Base-by-base conservation (phyloP, 2,113 vertebrate genomes). In the Puma concolor region DNA sequence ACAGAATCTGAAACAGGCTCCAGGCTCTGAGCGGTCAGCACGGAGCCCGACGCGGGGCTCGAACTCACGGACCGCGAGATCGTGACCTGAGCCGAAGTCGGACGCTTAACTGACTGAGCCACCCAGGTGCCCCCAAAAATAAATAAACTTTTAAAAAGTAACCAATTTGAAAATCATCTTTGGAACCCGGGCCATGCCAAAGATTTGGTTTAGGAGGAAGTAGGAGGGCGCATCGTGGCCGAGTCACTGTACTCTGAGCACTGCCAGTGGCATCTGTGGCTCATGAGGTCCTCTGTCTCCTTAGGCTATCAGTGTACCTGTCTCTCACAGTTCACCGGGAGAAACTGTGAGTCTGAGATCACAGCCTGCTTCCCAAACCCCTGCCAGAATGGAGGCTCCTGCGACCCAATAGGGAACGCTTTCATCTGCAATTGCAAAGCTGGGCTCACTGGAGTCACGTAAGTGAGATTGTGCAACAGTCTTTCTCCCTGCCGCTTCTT, bases 291-390 rank as follows among this genome's bases (percentile, higher is more conserved):
- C 63, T 98, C 63, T 98, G 87, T 97, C 97, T 96, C 81, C 44
- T 66, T 98, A 99, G 99, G 99, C 38, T 99, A 99, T 97, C 99
- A 99, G 44, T 99, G 99, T 98, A 99, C 98, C 98, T 99, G 99
- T 96, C 99, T 99, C 85, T 99, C 99, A 64, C 99, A 99, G 97
- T 99, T 99, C 99, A 99, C 99, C 0, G 99, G 99, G 48, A 99
- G 99, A 91, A 99, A 99, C 97, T 99, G 99, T 99, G 99, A 99
- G 98, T 99, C 99, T 0, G 99, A 99, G 98, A 99, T 99, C 95
- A 99, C 99, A 14, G 99, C 99, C 29, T 99, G 99, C 98, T 99
- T 99, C 96, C 99, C 99, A 82, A 99, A 99, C 96, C 99, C 99
- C 0, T 99, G 99, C 97, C 99, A 99, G 88, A 99, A 99, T 0